Evolutionary conservation across 2,888 invertebrate genomes (phyloP).

Genomic region (Iselma pallidipennis): DNA sequence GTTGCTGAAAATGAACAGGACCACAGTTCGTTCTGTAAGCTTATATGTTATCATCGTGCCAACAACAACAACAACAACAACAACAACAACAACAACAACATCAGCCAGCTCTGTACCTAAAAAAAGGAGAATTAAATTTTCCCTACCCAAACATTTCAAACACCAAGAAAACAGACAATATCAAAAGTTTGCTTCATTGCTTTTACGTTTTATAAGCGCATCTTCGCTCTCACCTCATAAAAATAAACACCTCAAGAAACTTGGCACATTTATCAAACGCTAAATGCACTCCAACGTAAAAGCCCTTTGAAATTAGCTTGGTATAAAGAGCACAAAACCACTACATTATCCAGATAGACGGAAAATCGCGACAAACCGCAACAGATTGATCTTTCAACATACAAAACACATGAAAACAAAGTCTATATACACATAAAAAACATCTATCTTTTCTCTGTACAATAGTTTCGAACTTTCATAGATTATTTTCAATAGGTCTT

Average conservation of each 20-base stretch:
- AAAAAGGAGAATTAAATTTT: not conserved
- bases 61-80: not conserved
- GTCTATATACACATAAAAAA: not conserved
- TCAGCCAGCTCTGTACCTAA: not conserved
- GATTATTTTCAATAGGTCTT: no score
- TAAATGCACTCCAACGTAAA: not conserved
- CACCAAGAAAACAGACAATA: not conserved
- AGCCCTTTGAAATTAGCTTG: not conserved
- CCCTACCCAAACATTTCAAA: not conserved
- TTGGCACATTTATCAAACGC: not conserved
- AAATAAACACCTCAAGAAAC: not conserved
- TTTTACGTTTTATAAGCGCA: not conserved
- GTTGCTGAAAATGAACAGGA: not conserved
- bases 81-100: not conserved
- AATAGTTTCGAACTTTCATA: no score
- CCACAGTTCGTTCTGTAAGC: not conserved
- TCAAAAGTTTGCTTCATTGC: not conserved
- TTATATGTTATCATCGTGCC: not conserved
- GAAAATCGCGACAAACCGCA: not conserved
- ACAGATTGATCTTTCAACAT: not conserved
- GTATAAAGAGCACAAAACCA: not conserved
- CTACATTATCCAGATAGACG: not conserved
- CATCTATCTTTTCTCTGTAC: no score
- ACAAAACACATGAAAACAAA: not conserved
- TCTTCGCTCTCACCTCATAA: not conserved